phyloP scores from a whole-genome alignment of 2,113 vertebrate species.

The Odontophorus gujanensis region DNA sequence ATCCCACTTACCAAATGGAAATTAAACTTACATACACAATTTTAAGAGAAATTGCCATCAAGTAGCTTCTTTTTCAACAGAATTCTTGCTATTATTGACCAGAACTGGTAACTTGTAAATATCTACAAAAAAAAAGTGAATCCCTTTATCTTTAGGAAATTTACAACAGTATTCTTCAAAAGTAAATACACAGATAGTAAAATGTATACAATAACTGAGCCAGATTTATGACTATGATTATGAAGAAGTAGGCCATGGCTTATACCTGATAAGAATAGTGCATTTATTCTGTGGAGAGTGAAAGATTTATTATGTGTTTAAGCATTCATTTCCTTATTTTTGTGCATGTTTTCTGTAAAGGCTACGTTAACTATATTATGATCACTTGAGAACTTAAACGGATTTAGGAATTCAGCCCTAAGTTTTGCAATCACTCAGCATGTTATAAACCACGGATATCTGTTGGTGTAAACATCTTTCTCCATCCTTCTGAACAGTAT shows the following conservation, averaged over 20 bases:
- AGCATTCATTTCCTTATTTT: constrained; percentile 54
- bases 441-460: constrained; percentile 26
- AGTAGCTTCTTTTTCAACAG: neutral
- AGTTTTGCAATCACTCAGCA: neutral
- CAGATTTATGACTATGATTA: neutral
- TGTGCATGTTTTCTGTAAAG: constrained; percentile 38
- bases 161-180: neutral
- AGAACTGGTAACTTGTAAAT: neutral
- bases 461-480: constrained; percentile 3
- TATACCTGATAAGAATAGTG: constrained; percentile 7
- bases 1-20: neutral
- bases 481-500: neutral
- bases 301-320: constrained; percentile 43
- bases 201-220: neutral
- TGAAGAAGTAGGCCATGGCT: neutral
- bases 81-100: neutral
- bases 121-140: neutral
- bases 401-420: constrained; percentile 4
- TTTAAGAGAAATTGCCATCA: neutral
- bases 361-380: neutral
- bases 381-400: neutral
- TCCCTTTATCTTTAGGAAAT: neutral
- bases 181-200: neutral
- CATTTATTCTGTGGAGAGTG: neutral
- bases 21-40: neutral